Evolutionary conservation across 2,888 invertebrate species (phyloP).

Genomic region (Lordiphosa fenestrarum): DNA sequence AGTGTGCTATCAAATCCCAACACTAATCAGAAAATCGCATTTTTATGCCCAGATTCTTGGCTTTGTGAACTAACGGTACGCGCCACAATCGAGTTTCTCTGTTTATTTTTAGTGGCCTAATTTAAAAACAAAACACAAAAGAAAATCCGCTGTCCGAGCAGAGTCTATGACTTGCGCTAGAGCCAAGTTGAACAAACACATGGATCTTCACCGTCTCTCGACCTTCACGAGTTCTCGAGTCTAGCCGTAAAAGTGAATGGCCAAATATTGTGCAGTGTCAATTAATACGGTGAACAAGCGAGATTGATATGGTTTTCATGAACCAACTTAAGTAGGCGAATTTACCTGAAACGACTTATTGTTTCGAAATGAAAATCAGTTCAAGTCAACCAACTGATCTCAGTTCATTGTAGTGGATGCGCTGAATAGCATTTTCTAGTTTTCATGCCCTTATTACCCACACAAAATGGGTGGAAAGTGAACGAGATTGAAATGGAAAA

Average conservation of each 20-base stretch:
- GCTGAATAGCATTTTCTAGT: slow-evolving; percentile 7
- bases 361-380: no score
- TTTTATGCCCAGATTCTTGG: slow-evolving; percentile 26
- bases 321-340: background rate
- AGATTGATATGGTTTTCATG: background rate
- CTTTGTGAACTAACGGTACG: slow-evolving; percentile 10
- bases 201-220: background rate
- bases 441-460: slow-evolving; percentile 16
- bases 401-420: background rate
- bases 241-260: slow-evolving; percentile 14
- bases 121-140: slow-evolving; percentile 18
- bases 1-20: background rate
- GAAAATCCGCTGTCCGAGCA: background rate
- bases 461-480: slow-evolving; percentile 21
- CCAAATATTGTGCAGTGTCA: slow-evolving; percentile 5
- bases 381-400: no score
- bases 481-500: slow-evolving; percentile 41
- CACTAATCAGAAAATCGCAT: slow-evolving; percentile 14
- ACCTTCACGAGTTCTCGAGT: slow-evolving; percentile 10
- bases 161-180: background rate
- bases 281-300: slow-evolving; percentile 1
- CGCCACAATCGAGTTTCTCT: slow-evolving; percentile 22
- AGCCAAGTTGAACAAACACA: slow-evolving; percentile 3
- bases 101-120: slow-evolving; percentile 31
- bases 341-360: no score